A percentile compares a stretch with the other conserved stretches of the same genome.
phyloP scores from a whole-genome alignment of 2,888 invertebrate genomes.

The Coenonympha arcania region DNA sequence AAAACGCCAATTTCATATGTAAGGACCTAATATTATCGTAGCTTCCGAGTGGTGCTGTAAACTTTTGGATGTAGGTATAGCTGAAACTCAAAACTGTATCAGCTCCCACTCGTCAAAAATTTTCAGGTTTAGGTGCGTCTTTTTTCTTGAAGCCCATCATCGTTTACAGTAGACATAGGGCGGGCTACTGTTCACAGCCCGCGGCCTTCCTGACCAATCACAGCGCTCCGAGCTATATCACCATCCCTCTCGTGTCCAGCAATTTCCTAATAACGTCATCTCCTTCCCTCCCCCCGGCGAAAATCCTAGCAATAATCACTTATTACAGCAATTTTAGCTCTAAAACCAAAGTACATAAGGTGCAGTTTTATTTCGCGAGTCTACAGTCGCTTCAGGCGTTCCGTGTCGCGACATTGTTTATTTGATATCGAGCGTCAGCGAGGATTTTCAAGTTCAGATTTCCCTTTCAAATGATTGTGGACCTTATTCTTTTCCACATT shows the following conservation, averaged over 20 bases:
- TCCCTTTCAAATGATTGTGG: conserved; percentile 56
- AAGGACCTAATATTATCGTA: too few species aligned
- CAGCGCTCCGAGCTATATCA: conserved; percentile 72
- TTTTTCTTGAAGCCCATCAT: conserved; percentile 51
- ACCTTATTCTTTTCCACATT: conserved; percentile 54
- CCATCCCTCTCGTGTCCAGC: conserved; percentile 45
- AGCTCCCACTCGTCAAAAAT: too few species aligned
- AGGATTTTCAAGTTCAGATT: conserved; percentile 75
- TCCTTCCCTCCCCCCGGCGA: conserved; percentile 67
- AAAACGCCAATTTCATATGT: too few species aligned
- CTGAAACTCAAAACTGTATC: too few species aligned
- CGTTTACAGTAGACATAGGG: conserved; percentile 74
- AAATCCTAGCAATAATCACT: conserved; percentile 59
- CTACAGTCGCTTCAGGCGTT: conserved; percentile 53
- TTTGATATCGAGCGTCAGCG: conserved; percentile 75
- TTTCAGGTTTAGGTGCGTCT: conserved; percentile 39
- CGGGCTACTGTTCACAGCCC: conserved; percentile 75
- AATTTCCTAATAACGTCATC: conserved; percentile 48
- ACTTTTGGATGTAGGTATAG: too few species aligned
- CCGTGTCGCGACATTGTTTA: conserved; percentile 53
- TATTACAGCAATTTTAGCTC: conserved; percentile 40
- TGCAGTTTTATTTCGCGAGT: conserved; percentile 37
- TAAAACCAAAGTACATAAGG: conserved; percentile 36
- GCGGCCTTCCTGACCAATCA: conserved; percentile 76
- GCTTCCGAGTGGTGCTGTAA: too few species aligned